Conservation (phyloP, 2,113 vertebrate species). For the Antigone vipio region DNA sequence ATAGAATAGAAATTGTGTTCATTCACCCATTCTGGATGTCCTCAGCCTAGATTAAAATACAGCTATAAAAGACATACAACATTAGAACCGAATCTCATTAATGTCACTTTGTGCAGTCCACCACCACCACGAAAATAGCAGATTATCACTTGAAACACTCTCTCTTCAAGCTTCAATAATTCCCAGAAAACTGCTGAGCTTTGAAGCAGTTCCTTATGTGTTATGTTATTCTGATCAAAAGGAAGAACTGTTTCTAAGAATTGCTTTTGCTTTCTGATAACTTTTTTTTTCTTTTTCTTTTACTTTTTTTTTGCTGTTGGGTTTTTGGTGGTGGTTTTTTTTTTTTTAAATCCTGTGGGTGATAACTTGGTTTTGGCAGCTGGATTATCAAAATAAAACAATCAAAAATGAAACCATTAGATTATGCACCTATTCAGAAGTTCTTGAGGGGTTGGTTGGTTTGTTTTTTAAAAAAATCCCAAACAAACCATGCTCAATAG, state of each 20-base stretch:
- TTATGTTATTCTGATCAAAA: not conserved
- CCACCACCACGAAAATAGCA: not conserved
- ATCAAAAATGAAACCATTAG: not conserved
- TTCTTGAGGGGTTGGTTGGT: not conserved
- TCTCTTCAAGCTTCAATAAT: not conserved
- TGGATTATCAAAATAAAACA: not conserved
- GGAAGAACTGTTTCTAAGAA: not conserved
- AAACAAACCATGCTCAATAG: not conserved
- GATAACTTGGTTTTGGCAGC: not conserved
- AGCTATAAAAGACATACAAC: not conserved
- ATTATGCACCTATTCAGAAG: not conserved
- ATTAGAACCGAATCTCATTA: not conserved
- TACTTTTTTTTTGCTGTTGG: not conserved
- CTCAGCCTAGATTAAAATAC: not conserved
- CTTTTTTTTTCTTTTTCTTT: not conserved
- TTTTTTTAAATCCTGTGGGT: not conserved
- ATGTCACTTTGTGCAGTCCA: not conserved
- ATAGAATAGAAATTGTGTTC: not conserved
- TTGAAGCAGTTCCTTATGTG: not conserved
- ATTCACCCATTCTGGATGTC: not conserved
- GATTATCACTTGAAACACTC: not conserved
- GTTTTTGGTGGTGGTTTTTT: not conserved
- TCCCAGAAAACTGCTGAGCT: not conserved
- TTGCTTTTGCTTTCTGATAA: not conserved
- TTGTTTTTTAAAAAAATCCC: not conserved